Percentiles rank a stretch among this genome's conserved stretches.
Evolutionary conservation across 2,113 vertebrate genomes (phyloP).

Genomic region (Pleuronectes platessa): DNA sequence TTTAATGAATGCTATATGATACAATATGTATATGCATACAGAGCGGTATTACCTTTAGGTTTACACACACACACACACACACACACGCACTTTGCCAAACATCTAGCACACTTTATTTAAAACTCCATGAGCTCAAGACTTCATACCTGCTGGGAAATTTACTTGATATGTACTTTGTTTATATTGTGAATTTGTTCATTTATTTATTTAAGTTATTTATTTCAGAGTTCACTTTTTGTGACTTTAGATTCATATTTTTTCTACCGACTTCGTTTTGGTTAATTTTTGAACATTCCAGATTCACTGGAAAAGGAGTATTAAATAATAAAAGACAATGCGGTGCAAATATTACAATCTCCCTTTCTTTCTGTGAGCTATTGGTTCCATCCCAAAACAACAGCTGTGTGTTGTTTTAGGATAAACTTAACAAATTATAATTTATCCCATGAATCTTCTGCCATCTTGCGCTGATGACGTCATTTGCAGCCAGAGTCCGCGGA

Average conservation of each 20-base stretch:
- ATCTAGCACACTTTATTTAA: conserved; percentile 51
- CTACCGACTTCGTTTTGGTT: conserved; percentile 69
- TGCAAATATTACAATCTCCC: conserved; percentile 13
- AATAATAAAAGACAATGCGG: conserved; percentile 21
- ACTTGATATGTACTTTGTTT: conserved; percentile 63
- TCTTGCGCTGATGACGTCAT: too few relatives aligned
- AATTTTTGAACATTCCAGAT: conserved; percentile 55
- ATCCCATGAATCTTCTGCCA: too few relatives aligned
- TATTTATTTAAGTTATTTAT: conserved; percentile 66
- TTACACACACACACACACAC: conserved; percentile 22
- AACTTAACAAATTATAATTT: too few relatives aligned
- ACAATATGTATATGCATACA: conserved; percentile 7
- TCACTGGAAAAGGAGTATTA: conserved; percentile 48
- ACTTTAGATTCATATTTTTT: conserved; percentile 79
- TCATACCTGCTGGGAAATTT: conserved; percentile 65
- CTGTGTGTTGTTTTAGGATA: too few relatives aligned
- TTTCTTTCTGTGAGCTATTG: neutral
- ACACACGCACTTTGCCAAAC: conserved; percentile 18
- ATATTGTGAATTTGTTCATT: conserved; percentile 44
- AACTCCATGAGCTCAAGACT: conserved; percentile 42
- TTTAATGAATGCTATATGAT: conserved; percentile 5
- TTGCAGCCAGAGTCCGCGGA: too few relatives aligned
- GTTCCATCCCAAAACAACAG: too few relatives aligned
- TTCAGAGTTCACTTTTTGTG: conserved; percentile 65
- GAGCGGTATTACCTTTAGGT: neutral